A percentile compares a stretch with the other conserved stretches of the same genome.
Conservation (phyloP, 1,140 invertebrate species). For the Leucophenga varia region DNA sequence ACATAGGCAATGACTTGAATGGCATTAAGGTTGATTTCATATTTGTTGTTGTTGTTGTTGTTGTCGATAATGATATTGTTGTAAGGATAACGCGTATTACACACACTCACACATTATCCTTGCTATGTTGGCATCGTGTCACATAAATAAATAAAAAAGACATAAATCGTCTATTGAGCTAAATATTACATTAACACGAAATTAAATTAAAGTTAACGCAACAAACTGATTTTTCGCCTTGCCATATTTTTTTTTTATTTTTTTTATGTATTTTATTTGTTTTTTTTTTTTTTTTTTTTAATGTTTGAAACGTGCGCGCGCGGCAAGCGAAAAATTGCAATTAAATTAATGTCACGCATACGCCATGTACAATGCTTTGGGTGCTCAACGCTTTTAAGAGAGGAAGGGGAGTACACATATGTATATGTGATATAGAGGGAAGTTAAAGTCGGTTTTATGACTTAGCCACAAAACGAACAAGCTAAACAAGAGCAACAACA, state of each 20-base stretch:
- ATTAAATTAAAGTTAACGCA: constrained; percentile 54
- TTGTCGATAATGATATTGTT: no score
- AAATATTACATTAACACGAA: no score
- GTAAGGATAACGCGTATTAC: no score
- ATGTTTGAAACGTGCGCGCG: not conserved
- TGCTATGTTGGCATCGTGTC: no score
- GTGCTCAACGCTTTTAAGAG: constrained; percentile 10
- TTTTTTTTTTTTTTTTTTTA: no score
- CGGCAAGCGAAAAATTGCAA: constrained; percentile 40
- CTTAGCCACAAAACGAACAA: constrained; percentile 28
- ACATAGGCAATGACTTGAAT: no score
- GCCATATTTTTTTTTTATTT: no score
- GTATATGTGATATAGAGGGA: constrained; percentile 9
- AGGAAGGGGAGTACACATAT: not conserved
- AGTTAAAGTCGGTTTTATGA: constrained; percentile 39
- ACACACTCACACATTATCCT: not conserved
- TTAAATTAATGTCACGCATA: constrained; percentile 54
- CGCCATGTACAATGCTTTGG: constrained; percentile 25
- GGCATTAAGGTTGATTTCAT: no score
- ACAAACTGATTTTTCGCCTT: no score
- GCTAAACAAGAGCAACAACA: constrained; percentile 20
- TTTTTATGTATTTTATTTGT: no score
- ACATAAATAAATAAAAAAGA: constrained; percentile 54
- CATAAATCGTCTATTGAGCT: no score
- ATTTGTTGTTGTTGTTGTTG: no score